Percentiles rank a stretch among this genome's conserved stretches.
Conservation (phyloP, 2,113 vertebrate species). For the Xenopus tropicalis region UCB_Xtro_10.0 CM004445.2:8646001-8646500, state of each 20-base stretch:
- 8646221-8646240: background rate
- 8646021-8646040: too few relatives aligned
- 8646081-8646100: too few relatives aligned
- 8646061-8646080: too few relatives aligned
- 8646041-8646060: too few relatives aligned
- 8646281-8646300: background rate
- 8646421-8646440: slow-evolving; percentile 62
- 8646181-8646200: background rate
- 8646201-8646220: background rate
- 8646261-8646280: background rate
- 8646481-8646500: slow-evolving; percentile 62
- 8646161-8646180: too few relatives aligned
- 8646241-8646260: too few relatives aligned
- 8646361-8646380: slow-evolving; percentile 27
- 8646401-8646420: slow-evolving; percentile 47
- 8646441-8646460: too few relatives aligned
- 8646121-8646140: too few relatives aligned
- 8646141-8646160: too few relatives aligned
- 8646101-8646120: too few relatives aligned
- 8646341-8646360: slow-evolving; percentile 26
- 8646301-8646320: background rate
- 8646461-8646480: slow-evolving; percentile 64
- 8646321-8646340: slow-evolving; percentile 35
- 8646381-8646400: slow-evolving; percentile 56
- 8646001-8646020: too few relatives aligned